Base-by-base conservation (phyloP, 92 coral and sea anemone species). In the Phenganax stokvisi region DNA sequence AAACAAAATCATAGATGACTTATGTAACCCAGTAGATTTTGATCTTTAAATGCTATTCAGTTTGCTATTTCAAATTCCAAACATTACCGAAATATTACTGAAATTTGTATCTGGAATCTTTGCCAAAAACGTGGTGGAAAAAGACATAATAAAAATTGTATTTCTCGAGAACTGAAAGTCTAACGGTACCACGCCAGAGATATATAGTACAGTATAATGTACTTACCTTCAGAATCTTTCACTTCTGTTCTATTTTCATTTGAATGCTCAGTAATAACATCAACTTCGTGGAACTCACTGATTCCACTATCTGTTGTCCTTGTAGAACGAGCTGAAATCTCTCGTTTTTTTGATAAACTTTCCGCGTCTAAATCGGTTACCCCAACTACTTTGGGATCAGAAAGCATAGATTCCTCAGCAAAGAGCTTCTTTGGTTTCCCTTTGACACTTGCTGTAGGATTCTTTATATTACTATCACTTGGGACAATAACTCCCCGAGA, bases 231-330 rank as follows among this genome's bases (percentile, higher is more conserved):
- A 9, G 89, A 85, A 51, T 77, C 86, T 25, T 75, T 64, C 16
- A 79, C 82, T 51, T 30, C 68, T 44, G 79, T 72, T 64, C 89
- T 89, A 31, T 87, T 90, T 28, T 63, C 72, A 53, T 85, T 80
- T 3, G 96, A 88, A 68, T 85, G 51, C 74, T 92, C 99, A 27
- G 96, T 87, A 52, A 96, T 67, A 10, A 92, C 81, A n/a, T 87
- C 87, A 5, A 79, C 87, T 16, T 91, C 97, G 37, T 88, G 92
- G 12, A 90, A 73, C 66, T 96, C 99, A 30, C 99, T 92, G 44
- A 96, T 74, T 17, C 99, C 99, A 44, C 99, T 96, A 31, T 96
- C 99, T n/a, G 89, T 83, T 10, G 99, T 96, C 85, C 99, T 87
- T 7, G 93, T 96, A 25, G 99, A 96, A 73, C 85, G 85, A 1